These are phyloP conservation scores for Clarias fuscus DNA, from an alignment of 2,797 vertebrate species.

Conservation along the genomic window DNA sequence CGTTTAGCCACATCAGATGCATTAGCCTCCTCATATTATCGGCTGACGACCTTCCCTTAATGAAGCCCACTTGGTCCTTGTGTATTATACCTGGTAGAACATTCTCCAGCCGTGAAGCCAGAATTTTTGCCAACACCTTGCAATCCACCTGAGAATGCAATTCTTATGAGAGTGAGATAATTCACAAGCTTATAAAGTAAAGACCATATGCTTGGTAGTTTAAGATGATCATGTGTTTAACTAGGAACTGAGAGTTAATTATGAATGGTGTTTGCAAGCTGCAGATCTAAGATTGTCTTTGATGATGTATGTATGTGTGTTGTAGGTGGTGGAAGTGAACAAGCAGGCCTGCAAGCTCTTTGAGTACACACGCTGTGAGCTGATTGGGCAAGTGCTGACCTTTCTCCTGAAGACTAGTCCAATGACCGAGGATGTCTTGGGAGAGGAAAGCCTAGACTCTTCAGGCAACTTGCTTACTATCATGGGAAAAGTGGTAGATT, in stretches of 20 bases:
- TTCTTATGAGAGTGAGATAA: background rate
- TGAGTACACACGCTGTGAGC: slow-evolving; percentile 75
- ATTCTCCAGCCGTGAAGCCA: no score
- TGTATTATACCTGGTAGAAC: no score
- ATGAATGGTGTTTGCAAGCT: background rate
- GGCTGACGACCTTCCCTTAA: no score
- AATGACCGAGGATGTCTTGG: slow-evolving; percentile 73
- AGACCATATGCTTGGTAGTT: background rate
- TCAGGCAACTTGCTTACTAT: slow-evolving; percentile 71
- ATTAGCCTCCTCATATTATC: no score
- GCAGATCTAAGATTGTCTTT: background rate
- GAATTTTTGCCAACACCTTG: no score
- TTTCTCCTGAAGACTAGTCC: slow-evolving; percentile 78
- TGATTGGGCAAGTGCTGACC: slow-evolving; percentile 82
- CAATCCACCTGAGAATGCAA: background rate
- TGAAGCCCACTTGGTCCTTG: no score
- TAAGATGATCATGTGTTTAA: background rate
- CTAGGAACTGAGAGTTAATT: background rate
- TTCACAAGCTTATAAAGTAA: background rate
- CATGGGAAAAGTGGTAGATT: slow-evolving; percentile 87
- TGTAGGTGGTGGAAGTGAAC: slow-evolving; percentile 86
- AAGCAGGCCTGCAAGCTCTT: slow-evolving; percentile 85
- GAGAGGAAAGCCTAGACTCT: slow-evolving; percentile 72
- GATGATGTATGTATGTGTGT: slow-evolving; percentile 5
- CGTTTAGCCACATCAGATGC: no score